phyloP scores from a whole-genome alignment of 2,888 invertebrate genomes.

The Ophion slaviceki region DNA sequence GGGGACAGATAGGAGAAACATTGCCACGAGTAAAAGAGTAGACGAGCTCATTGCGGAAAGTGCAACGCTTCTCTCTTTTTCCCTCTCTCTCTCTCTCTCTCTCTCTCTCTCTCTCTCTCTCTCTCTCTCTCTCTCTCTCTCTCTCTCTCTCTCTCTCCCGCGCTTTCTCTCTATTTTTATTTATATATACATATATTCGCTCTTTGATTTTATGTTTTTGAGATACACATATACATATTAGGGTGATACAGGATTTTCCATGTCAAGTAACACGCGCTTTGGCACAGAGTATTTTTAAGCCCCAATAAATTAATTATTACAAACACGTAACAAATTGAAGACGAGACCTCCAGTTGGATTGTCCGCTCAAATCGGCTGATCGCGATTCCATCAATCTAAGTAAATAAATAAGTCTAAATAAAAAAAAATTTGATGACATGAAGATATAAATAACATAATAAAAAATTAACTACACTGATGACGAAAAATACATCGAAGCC shows the following conservation, averaged over 20 bases:
- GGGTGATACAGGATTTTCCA: constrained; percentile 10
- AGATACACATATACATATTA: background rate
- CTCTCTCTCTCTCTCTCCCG: background rate
- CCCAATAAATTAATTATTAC: background rate
- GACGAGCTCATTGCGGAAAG: constrained; percentile 65
- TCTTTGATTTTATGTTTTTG: constrained; percentile 21
- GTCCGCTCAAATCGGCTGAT: too few species aligned
- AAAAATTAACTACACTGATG: too few species aligned
- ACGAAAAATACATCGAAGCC: too few species aligned
- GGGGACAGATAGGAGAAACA: constrained; percentile 14
- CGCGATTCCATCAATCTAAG: background rate
- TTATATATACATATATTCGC: background rate
- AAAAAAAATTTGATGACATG: background rate
- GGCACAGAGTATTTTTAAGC: background rate
- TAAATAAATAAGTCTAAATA: too few species aligned
- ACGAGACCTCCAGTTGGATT: too few species aligned
- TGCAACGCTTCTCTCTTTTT: constrained; percentile 35
- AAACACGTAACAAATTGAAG: too few species aligned
- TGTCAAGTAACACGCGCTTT: background rate
- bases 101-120: too few species aligned
- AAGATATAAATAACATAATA: background rate
- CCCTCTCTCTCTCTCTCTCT: background rate
- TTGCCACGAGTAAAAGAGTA: constrained; percentile 30
- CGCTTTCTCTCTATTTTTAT: too few species aligned
- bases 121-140: too few species aligned